phyloP scores from a whole-genome alignment of 2,888 invertebrate species.

The Drosophila trichaetosa region DNA sequence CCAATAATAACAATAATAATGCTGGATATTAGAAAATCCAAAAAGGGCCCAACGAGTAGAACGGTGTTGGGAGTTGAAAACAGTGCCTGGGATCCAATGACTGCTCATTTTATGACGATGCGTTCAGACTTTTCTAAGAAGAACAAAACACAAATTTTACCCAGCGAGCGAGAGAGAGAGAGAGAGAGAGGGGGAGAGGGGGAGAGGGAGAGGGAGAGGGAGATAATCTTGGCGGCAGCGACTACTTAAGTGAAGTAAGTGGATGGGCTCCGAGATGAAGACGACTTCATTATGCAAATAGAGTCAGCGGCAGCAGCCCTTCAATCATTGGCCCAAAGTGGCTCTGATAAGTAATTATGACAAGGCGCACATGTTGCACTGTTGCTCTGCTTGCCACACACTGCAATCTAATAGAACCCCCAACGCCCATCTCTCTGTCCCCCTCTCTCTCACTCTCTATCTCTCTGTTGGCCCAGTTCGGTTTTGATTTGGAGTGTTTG shows the following conservation, averaged over 20 bases:
- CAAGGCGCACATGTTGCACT: constrained; percentile 51
- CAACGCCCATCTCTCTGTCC: not conserved
- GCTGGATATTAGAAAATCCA: constrained; percentile 24
- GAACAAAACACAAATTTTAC: constrained; percentile 12
- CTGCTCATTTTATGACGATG: constrained; percentile 21
- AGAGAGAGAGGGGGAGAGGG: not conserved
- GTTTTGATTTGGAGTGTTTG: constrained; percentile 2
- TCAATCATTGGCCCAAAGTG: constrained; percentile 63
- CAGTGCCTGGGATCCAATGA: constrained; percentile 12
- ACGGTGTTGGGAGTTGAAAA: constrained; percentile 12
- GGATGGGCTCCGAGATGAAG: constrained; percentile 32
- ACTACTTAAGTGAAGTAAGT: constrained; percentile 56
- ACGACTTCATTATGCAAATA: constrained; percentile 73
- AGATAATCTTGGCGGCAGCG: constrained; percentile 30
- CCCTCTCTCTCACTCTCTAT: not conserved
- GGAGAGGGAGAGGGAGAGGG: not conserved
- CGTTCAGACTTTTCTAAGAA: constrained; percentile 21
- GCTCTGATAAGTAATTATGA: constrained; percentile 63
- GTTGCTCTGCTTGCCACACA: constrained; percentile 10
- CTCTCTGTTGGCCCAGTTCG: constrained; percentile 1
- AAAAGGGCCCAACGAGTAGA: constrained; percentile 10
- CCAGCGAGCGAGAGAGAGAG: fast-evolving
- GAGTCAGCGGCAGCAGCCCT: constrained; percentile 40
- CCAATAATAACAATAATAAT: constrained; percentile 56
- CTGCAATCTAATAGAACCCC: not conserved